Evolutionary conservation across 1,140 invertebrate species (phyloP).

Genomic region (Drosophila tristis): DNA sequence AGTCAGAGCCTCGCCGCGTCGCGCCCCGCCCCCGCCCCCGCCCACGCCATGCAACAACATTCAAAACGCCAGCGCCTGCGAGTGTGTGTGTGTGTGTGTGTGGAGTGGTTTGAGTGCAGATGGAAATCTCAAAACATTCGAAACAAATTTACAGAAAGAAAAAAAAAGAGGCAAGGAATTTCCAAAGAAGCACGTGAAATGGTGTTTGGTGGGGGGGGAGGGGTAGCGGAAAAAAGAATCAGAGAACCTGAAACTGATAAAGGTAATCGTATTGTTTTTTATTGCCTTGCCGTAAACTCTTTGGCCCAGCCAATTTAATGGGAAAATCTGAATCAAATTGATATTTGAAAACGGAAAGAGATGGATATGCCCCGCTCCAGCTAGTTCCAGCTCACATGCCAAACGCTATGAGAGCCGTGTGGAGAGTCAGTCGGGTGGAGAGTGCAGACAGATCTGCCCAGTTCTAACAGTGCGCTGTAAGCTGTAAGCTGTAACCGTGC

Average conservation of each 20-base stretch:
- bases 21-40: too few relatives aligned
- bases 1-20: not conserved
- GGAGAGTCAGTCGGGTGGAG: too few relatives aligned
- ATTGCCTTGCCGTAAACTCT: constrained; percentile 42
- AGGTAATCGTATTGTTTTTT: constrained; percentile 47
- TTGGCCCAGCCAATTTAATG: constrained; percentile 16
- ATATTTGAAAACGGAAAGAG: constrained; percentile 14
- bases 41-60: constrained; percentile 37
- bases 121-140: constrained; percentile 45
- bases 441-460: too few relatives aligned
- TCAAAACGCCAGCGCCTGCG: constrained; percentile 7
- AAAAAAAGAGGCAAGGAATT: constrained; percentile 19
- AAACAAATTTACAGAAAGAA: constrained; percentile 50
- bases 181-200: constrained; percentile 9
- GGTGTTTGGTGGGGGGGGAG: too few relatives aligned
- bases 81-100: not conserved
- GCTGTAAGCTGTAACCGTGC: too few relatives aligned
- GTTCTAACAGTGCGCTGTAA: too few relatives aligned
- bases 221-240: not conserved
- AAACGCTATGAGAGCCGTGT: too few relatives aligned
- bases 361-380: too few relatives aligned
- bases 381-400: too few relatives aligned
- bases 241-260: constrained; percentile 35
- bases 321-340: constrained; percentile 23
- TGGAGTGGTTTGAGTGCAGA: constrained; percentile 14